A percentile compares a stretch with the other conserved stretches of the same genome.
These are phyloP conservation scores for Mirounga angustirostris DNA, from an alignment of 2,113 vertebrate genomes.

Conservation along the genomic window DNA sequence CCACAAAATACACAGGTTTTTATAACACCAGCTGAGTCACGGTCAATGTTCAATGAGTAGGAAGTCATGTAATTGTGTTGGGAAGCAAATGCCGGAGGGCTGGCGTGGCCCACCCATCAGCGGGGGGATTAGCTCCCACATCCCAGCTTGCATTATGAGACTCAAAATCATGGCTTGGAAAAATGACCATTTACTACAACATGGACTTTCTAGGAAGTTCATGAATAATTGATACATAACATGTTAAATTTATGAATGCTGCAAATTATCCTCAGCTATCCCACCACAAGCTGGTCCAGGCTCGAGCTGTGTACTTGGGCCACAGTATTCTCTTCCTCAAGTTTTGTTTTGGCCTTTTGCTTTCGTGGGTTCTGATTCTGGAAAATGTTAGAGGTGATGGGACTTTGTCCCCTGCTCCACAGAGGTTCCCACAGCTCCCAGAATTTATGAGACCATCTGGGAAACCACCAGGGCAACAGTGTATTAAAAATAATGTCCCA, in stretches of 20 bases:
- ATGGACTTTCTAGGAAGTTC: slow-evolving; percentile 37
- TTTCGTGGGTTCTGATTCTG: not conserved
- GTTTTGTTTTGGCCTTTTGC: not conserved
- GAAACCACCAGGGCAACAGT: not conserved
- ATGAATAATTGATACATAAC: slow-evolving; percentile 41
- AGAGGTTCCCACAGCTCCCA: not conserved
- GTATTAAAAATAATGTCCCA: not conserved
- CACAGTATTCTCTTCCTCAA: not conserved
- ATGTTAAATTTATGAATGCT: slow-evolving; percentile 28
- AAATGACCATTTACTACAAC: not conserved
- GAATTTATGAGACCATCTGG: not conserved
- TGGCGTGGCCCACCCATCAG: not conserved
- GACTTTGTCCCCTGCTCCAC: not conserved
- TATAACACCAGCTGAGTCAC: not conserved
- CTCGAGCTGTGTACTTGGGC: not conserved
- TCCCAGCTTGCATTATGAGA: not conserved
- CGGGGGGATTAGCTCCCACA: not conserved
- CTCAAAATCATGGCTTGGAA: slow-evolving; percentile 5
- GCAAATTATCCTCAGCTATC: not conserved
- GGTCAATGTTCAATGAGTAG: not conserved
- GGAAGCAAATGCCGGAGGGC: not conserved
- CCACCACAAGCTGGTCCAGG: not conserved
- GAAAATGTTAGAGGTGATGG: not conserved
- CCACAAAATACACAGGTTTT: not conserved
- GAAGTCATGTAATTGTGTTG: not conserved